Conservation (phyloP, 2,888 invertebrate species). For the Biston betularia region DNA sequence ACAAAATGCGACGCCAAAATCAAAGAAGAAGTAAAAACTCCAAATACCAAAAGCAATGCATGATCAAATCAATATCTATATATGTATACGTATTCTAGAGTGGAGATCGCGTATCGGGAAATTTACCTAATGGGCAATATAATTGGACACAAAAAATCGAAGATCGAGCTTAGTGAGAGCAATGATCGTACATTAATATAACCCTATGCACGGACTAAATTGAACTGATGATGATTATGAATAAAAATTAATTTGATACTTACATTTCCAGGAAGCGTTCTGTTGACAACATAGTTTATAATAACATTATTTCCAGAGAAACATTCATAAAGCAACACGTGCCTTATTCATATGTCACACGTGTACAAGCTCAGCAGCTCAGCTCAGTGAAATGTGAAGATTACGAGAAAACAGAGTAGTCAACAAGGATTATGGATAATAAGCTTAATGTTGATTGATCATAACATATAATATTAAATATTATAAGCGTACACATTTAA, state of each 20-base stretch:
- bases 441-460: slow-evolving; percentile 30
- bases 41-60: no score
- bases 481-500: slow-evolving; percentile 7
- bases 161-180: no score
- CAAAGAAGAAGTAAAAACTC: no score
- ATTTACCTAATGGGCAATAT: no score
- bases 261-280: neutral
- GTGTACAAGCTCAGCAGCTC: slow-evolving; percentile 44
- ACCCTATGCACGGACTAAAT: no score
- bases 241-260: slow-evolving; percentile 6
- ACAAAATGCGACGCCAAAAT: no score
- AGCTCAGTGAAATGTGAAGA: slow-evolving; percentile 45
- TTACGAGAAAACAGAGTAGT: slow-evolving; percentile 35
- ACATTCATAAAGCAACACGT: slow-evolving; percentile 45
- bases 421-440: slow-evolving; percentile 30
- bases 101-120: no score
- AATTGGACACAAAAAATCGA: no score
- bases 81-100: no score
- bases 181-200: no score
- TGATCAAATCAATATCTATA: no score
- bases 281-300: slow-evolving; percentile 7
- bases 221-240: no score
- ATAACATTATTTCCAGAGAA: slow-evolving; percentile 13
- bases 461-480: slow-evolving; percentile 17
- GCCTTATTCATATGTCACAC: slow-evolving; percentile 40